phyloP scores from a whole-genome alignment of 2,797 vertebrate species.

The Peromyscus nudipes region DNA sequence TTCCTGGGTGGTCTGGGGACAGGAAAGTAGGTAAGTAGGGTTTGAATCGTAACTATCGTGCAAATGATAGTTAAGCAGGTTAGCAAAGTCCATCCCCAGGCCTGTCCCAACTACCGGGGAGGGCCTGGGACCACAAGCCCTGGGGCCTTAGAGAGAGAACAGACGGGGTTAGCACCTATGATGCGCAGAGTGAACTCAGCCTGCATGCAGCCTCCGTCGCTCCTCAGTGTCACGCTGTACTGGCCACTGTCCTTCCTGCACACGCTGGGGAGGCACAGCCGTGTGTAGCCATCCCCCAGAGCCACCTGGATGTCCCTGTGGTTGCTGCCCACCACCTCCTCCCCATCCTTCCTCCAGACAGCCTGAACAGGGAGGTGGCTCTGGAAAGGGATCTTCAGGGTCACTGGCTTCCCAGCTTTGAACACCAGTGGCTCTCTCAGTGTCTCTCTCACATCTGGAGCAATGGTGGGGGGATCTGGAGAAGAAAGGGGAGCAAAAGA shows the following conservation, averaged over 20 bases:
- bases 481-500: background rate
- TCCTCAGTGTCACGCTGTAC: conserved; percentile 93
- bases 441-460: conserved; percentile 86
- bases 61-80: background rate
- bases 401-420: conserved; percentile 91
- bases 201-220: conserved; percentile 90
- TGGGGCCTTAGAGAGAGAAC: background rate
- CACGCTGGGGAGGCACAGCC: conserved; percentile 90
- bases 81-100: background rate
- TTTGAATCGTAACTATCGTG: background rate
- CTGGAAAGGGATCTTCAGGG: conserved; percentile 91
- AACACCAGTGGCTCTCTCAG: conserved; percentile 90
- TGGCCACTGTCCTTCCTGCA: conserved; percentile 91
- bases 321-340: conserved; percentile 87
- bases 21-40: rapidly evolving
- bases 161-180: conserved; percentile 88
- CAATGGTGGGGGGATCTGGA: conserved; percentile 92
- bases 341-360: conserved; percentile 92
- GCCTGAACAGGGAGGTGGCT: conserved; percentile 91
- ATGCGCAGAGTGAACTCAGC: conserved; percentile 90
- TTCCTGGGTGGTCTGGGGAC: background rate
- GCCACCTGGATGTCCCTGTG: conserved; percentile 87
- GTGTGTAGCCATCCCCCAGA: conserved; percentile 87
- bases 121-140: background rate
- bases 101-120: background rate